phyloP scores from a whole-genome alignment of 1,140 invertebrate species.

The Armadillidium nasatum region DNA sequence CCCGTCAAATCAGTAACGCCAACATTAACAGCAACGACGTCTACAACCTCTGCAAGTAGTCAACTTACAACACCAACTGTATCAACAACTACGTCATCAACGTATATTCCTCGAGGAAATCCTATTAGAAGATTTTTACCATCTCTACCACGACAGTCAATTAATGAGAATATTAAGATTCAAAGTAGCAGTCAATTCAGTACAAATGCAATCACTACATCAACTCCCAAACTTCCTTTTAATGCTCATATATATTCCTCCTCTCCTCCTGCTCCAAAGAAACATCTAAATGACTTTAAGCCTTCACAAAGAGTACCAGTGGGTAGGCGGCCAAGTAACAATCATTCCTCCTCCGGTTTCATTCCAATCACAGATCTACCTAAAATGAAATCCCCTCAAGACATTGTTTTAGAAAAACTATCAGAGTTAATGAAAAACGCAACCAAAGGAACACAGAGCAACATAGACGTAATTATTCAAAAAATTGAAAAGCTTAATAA shows the following conservation, averaged over 20 bases:
- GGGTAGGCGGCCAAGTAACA: not conserved
- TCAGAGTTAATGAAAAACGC: slow-evolving; percentile 2
- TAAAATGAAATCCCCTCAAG: slow-evolving; percentile 7
- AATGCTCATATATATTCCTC: not conserved
- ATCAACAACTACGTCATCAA: not conserved
- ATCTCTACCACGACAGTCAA: not conserved
- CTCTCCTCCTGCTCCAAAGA: not conserved
- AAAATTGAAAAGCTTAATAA: not conserved
- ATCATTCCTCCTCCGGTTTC: not conserved
- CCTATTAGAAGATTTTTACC: not conserved
- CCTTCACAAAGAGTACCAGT: not conserved
- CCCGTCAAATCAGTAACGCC: not conserved
- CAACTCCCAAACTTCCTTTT: not conserved
- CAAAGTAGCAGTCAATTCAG: not conserved
- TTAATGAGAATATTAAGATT: not conserved
- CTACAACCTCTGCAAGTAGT: not conserved
- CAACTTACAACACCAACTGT: not conserved
- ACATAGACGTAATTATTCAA: slow-evolving; percentile 3
- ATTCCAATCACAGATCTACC: not conserved
- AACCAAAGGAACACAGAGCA: not conserved
- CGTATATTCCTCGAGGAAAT: not conserved
- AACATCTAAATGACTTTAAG: not conserved
- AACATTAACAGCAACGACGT: not conserved
- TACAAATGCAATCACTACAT: not conserved
- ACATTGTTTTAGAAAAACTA: not conserved